phyloP scores from a whole-genome alignment of 2,113 vertebrate species.

The Chrysochloris asiatica region DNA sequence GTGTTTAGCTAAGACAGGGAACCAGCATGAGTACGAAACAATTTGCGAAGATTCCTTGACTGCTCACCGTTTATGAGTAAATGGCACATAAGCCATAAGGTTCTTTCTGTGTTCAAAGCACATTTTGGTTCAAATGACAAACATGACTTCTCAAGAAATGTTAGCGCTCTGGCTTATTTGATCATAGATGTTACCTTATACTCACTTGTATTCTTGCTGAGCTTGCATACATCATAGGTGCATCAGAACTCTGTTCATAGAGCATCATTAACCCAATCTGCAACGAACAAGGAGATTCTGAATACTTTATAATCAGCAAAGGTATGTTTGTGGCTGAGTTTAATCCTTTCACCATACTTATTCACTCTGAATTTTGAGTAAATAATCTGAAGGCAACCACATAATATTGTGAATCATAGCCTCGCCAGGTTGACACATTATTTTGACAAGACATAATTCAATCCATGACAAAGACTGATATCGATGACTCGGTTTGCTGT shows the following conservation, averaged over 20 bases:
- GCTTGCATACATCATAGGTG: rapidly evolving
- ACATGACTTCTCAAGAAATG: not conserved
- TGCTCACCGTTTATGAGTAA: not conserved
- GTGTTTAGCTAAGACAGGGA: not conserved
- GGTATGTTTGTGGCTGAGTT: too few relatives aligned
- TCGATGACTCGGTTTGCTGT: not conserved
- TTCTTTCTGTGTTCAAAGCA: not conserved
- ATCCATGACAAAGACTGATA: not conserved
- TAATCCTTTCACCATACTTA: too few relatives aligned
- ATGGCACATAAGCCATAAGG: not conserved
- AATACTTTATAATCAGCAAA: too few relatives aligned
- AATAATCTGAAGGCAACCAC: too few relatives aligned
- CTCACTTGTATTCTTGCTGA: not conserved
- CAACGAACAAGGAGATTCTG: too few relatives aligned
- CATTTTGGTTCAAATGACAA: not conserved
- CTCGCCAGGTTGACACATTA: too few relatives aligned
- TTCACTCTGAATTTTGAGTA: too few relatives aligned
- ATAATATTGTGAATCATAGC: too few relatives aligned
- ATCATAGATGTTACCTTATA: not conserved
- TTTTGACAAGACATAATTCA: too few relatives aligned
- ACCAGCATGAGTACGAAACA: not conserved
- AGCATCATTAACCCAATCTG: not conserved
- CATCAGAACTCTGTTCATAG: not conserved
- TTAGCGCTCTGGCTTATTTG: not conserved
- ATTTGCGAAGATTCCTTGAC: not conserved